These are phyloP conservation scores for Poecilia velifera DNA, from an alignment of 2,797 vertebrate genomes.

Conservation along the genomic window DNA sequence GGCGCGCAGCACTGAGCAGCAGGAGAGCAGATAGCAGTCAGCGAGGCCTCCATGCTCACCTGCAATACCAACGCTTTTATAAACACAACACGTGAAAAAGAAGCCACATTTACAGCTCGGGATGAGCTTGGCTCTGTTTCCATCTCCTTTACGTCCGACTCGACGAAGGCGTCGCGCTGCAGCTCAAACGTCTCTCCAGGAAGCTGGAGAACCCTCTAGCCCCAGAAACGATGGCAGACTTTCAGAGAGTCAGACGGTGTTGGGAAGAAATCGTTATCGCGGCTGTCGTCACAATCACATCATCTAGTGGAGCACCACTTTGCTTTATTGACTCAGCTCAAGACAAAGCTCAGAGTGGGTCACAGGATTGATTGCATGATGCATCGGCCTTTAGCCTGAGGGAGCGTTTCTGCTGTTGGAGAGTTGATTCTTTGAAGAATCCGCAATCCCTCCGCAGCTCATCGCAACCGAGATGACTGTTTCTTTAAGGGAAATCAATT, in stretches of 20 bases:
- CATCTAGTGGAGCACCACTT: slow-evolving; percentile 67
- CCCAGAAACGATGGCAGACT: slow-evolving; percentile 34
- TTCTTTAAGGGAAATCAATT: slow-evolving; percentile 22
- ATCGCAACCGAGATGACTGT: slow-evolving; percentile 13
- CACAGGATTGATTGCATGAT: slow-evolving; percentile 72
- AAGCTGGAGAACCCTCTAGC: slow-evolving; percentile 50
- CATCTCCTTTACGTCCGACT: slow-evolving; percentile 39
- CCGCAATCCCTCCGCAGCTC: slow-evolving; percentile 26
- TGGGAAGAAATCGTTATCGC: slow-evolving; percentile 63
- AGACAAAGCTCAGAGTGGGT: slow-evolving; percentile 72
- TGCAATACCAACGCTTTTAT: slow-evolving; percentile 70
- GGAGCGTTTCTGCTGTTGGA: slow-evolving; percentile 43
- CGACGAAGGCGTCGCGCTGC: slow-evolving; percentile 54
- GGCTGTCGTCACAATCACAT: slow-evolving; percentile 65
- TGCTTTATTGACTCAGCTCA: slow-evolving; percentile 70
- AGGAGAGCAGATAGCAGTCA: slow-evolving; percentile 25
- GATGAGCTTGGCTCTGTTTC: slow-evolving; percentile 71
- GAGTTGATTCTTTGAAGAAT: slow-evolving; percentile 44
- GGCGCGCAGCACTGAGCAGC: slow-evolving; percentile 10
- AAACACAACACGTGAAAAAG: slow-evolving; percentile 73
- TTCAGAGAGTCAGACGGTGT: slow-evolving; percentile 45
- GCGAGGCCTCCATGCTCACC: slow-evolving; percentile 49
- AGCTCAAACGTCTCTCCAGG: slow-evolving; percentile 30
- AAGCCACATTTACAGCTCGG: slow-evolving; percentile 69
- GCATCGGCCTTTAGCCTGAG: slow-evolving; percentile 53